Base-by-base conservation (phyloP, 2,797 vertebrate genomes). In the Tachyglossus aculeatus region DNA sequence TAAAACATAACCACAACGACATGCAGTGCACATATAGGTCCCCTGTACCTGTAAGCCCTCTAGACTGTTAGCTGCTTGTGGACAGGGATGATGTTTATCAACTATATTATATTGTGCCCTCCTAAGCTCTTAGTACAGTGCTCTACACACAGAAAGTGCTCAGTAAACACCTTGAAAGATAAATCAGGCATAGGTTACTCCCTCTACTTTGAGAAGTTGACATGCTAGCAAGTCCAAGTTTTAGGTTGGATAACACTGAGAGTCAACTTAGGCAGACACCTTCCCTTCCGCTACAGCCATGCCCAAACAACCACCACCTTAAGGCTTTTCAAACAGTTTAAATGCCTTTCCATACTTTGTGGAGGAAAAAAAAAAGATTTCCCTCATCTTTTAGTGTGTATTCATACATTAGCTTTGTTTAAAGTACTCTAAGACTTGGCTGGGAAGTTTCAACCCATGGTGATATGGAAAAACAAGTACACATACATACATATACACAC, bases 331-430 rank as follows among this genome's bases (percentile, higher is more conserved):
- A 55, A 18, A 70, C 8, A 52, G 16, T 44, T 52, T 85, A 50
- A 57, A 60, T 74, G 25, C 5, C 43, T 71, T 39, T 48, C 71
- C 74, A 54, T 74, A 74, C 24, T 72, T 67, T 72, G 63, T 16
- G 52, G 19, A 27, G 14, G 48, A 29, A 43, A 43, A 58, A 5
- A 51, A 21, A 24, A 54, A 82, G 43, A 64, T 64, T 22, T 37
- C 16, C 53, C 25, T 56, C 50, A 69, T 47, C 60, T 67, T 52
- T 60, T 57, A 5, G 47, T 73, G 61, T 57, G 13, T 9, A 74
- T 40, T 39, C n/a, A n/a, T n/a, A n/a, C n/a, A n/a, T n/a, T n/a
- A n/a, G n/a, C n/a, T n/a, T n/a, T n/a, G n/a, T n/a, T n/a, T n/a
- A n/a, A n/a, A n/a, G n/a, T n/a, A n/a, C n/a, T n/a, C n/a, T n/a